A percentile compares a stretch with the other conserved stretches of the same genome.
Evolutionary conservation across 2,113 vertebrate species (phyloP).

Genomic region (Vicugna pacos): DNA sequence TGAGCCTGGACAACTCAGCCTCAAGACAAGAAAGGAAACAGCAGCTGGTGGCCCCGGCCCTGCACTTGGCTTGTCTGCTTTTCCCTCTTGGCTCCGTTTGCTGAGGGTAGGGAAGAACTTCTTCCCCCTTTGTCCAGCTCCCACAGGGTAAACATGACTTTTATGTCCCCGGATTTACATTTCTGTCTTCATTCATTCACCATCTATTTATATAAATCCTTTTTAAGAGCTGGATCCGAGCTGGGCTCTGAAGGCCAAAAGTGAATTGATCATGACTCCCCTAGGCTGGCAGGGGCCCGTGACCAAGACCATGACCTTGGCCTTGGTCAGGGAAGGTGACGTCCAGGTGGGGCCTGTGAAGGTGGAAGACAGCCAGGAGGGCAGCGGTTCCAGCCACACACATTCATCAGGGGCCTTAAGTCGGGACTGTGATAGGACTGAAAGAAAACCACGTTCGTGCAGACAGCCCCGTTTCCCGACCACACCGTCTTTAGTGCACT

Average conservation of each 20-base stretch:
- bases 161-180: slow-evolving; percentile 52
- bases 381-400: neutral
- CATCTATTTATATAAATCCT: neutral
- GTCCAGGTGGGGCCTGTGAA: neutral
- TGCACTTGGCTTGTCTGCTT: neutral
- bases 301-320: neutral
- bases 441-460: neutral
- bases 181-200: slow-evolving; percentile 16
- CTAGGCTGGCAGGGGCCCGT: neutral
- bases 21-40: neutral
- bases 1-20: slow-evolving; percentile 20
- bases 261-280: neutral
- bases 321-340: neutral
- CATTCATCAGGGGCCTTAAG: neutral
- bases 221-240: neutral
- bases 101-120: slow-evolving; percentile 58
- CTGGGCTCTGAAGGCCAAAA: neutral
- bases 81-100: slow-evolving; percentile 35
- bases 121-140: slow-evolving; percentile 44
- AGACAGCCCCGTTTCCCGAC: neutral
- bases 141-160: slow-evolving; percentile 36
- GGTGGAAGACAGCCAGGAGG: neutral
- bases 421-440: no score
- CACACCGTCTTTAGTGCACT: neutral
- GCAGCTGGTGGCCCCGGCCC: neutral